These are phyloP conservation scores for Chionomys nivalis DNA, from an alignment of 2,113 vertebrate species.

Conservation along the genomic window DNA sequence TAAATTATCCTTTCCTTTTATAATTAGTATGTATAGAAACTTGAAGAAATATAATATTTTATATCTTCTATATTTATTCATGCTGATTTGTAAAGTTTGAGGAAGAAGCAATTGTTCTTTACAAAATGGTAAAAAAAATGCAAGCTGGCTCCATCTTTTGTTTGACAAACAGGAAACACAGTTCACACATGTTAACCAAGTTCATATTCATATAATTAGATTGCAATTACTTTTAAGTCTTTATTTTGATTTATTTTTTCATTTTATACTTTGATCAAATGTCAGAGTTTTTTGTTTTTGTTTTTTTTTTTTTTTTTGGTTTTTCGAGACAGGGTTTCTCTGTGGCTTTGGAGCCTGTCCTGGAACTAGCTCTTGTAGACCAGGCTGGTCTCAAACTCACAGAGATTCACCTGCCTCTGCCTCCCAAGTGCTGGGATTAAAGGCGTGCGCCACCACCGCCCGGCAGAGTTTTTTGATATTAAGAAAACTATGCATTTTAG, in stretches of 20 bases:
- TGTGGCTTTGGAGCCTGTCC: too few relatives aligned
- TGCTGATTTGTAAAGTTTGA: background rate
- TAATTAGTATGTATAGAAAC: background rate
- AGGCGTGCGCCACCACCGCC: too few relatives aligned
- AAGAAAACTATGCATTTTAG: too few relatives aligned
- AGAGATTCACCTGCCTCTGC: too few relatives aligned
- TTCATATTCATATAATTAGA: constrained; percentile 43
- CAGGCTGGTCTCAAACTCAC: too few relatives aligned
- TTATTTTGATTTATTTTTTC: constrained; percentile 66
- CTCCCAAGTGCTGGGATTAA: too few relatives aligned
- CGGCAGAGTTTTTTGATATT: too few relatives aligned
- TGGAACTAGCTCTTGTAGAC: too few relatives aligned
- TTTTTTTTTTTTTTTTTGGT: too few relatives aligned
- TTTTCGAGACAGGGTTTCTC: too few relatives aligned
- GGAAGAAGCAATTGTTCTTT: background rate
- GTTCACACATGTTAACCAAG: background rate
- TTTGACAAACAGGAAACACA: constrained; percentile 3
- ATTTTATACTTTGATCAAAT: constrained; percentile 67
- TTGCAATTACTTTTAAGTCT: constrained; percentile 48
- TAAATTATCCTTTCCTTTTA: background rate
- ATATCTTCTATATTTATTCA: background rate
- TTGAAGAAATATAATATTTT: background rate
- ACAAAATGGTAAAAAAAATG: background rate
- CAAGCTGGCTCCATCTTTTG: background rate
- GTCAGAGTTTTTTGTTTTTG: too few relatives aligned